Evolutionary conservation across 1,140 invertebrate species (phyloP).

Genomic region (Aphidius ervi): DNA sequence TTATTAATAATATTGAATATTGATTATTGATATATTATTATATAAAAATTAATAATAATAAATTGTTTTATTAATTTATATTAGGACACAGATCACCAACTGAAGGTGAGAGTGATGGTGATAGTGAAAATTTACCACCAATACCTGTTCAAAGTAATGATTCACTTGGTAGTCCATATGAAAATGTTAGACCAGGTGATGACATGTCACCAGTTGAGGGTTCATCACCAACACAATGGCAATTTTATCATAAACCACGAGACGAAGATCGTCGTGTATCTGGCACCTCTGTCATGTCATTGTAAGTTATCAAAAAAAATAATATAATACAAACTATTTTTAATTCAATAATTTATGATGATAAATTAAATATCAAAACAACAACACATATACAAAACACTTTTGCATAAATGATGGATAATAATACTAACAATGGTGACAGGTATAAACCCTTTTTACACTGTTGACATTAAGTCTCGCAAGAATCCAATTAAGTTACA

Average conservation of each 20-base stretch:
- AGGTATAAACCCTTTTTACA: too few relatives aligned
- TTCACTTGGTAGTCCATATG: conserved; percentile 63
- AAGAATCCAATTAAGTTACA: conserved; percentile 9
- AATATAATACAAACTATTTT: neutral
- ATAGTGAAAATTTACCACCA: conserved; percentile 57
- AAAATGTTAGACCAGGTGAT: conserved; percentile 57
- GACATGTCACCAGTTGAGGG: conserved; percentile 53
- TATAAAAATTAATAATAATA: neutral
- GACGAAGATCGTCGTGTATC: conserved; percentile 57
- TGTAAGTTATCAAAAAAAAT: conserved; percentile 49
- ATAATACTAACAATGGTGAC: too few relatives aligned
- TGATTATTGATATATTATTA: conserved; percentile 6
- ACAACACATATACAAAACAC: neutral
- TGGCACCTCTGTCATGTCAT: conserved; percentile 57
- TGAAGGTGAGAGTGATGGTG: conserved; percentile 54
- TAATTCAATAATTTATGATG: neutral
- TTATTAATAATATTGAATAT: neutral
- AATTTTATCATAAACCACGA: conserved; percentile 55
- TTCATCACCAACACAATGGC: conserved; percentile 60
- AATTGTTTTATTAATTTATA: conserved; percentile 5
- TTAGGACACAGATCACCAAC: conserved; percentile 47
- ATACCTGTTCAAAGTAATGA: conserved; percentile 56
- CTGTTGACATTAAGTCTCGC: neutral
- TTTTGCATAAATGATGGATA: too few relatives aligned
- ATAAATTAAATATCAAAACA: neutral